Evolutionary conservation across 2,113 vertebrate genomes (phyloP), one percentile per base, ranked within the genome.

Genomic region (Haemorhous mexicanus): DNA sequence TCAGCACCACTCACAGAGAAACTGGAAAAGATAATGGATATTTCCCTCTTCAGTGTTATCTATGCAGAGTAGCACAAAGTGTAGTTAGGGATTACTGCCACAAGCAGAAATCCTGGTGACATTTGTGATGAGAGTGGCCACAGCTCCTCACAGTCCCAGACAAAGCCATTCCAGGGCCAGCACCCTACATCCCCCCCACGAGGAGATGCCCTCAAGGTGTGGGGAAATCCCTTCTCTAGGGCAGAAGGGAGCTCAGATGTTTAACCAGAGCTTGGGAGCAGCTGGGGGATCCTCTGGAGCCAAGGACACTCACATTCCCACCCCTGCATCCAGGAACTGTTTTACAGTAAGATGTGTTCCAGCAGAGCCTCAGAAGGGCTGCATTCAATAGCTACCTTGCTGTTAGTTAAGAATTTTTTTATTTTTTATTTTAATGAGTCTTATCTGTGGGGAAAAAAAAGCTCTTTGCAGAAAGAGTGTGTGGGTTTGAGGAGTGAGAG

Each of bases 401-500:
- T 84, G 63, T 77, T 90, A 63, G 53, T 91, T 79, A 68, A 49
- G 37, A 30, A 5, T 5, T 33, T 24, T 39, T 59, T 62, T 18
- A 35, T 20, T 47, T 61, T 27, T 32, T 52, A 43, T 80, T 87
- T 61, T 46, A 43, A 69, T 55, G 72, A 93, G 75, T 47, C 39
- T 12, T 87, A 32, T 35, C 67, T 19, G 30, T 52, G 59, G 0
- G 30, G n/a, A n/a, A 50, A 77, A 74, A 91, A 69, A 85, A 91
- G 63, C 59, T 16, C 78, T 88, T 66, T 28, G 63, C 4, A 1
- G 79, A 80, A 73, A 72, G 43, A 16, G 9, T 12, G 39, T 41
- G 94, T 88, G 90, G 84, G 94, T 74, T 84, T 78, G 90, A 74
- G 91, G 74, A 89, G 87, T 55, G 68, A 93, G 92, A 80, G 84